phyloP scores from a whole-genome alignment of 2,797 vertebrate genomes.

The Tiaroga cobitis region DNA sequence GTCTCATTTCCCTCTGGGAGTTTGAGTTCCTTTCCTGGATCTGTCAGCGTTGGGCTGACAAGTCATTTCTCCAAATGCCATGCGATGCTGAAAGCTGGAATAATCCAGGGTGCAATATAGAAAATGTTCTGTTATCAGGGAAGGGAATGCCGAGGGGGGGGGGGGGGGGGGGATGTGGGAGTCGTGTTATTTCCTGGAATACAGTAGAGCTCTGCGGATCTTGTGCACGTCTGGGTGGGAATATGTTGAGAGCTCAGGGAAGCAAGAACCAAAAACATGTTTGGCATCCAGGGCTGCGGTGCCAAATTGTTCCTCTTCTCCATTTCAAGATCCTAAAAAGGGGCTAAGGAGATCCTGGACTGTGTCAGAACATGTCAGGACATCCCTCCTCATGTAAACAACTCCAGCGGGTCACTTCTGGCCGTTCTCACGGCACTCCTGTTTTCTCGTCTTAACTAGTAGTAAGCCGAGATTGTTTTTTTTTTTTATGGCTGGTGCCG shows the following conservation, averaged over 20 bases:
- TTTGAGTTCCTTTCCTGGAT: constrained; percentile 26
- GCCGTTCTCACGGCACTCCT: not conserved
- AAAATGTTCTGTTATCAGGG: constrained; percentile 22
- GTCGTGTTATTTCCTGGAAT: constrained; percentile 35
- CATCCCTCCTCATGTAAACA: not conserved
- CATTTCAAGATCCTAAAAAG: constrained; percentile 38
- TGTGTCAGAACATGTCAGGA: constrained; percentile 45
- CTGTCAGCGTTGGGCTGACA: not conserved
- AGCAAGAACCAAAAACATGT: constrained; percentile 36
- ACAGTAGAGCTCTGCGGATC: not conserved
- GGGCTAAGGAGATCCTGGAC: constrained; percentile 26
- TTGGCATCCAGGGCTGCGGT: constrained; percentile 33
- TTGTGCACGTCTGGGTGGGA: constrained; percentile 18
- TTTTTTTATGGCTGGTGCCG: not conserved
- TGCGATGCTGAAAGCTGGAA: constrained; percentile 4
- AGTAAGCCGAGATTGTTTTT: not conserved
- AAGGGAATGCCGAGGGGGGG: constrained; percentile 7
- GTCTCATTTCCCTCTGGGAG: not conserved
- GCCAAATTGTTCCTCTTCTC: constrained; percentile 42
- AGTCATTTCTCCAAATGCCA: not conserved
- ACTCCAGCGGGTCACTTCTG: constrained; percentile 25
- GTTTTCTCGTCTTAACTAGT: not conserved
- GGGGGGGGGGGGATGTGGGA: not conserved
- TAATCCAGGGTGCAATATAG: constrained; percentile 4
- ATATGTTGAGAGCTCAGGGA: constrained; percentile 16